A percentile compares a stretch with the other conserved stretches of the same genome.
Evolutionary conservation across 1,140 invertebrate species (phyloP).

Genomic region (Caligus rogercresseyi): DNA sequence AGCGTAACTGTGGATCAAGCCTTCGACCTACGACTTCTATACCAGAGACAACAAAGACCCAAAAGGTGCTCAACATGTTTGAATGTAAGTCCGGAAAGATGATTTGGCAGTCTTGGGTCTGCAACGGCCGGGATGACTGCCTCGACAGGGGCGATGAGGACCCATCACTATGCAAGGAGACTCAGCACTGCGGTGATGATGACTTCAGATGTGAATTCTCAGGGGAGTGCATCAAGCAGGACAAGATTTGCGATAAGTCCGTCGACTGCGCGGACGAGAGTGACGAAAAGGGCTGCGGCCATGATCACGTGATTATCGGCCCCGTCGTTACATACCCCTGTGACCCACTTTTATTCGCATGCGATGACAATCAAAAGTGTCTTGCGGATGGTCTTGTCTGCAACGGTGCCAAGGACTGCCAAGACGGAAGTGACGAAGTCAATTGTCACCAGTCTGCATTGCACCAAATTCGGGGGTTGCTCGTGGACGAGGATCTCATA

Average conservation of each 20-base stretch:
- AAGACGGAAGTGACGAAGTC: slow-evolving; percentile 49
- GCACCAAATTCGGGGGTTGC: slow-evolving; percentile 31
- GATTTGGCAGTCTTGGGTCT: slow-evolving; percentile 52
- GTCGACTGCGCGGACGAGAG: slow-evolving; percentile 33
- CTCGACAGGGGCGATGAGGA: slow-evolving; percentile 52
- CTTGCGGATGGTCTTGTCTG: slow-evolving; percentile 39
- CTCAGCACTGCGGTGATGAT: slow-evolving; percentile 25
- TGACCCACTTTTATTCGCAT: slow-evolving; percentile 26
- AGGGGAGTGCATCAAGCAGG: slow-evolving; percentile 30
- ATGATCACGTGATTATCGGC: not conserved
- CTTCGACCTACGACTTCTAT: not conserved
- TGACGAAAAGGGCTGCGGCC: slow-evolving; percentile 28
- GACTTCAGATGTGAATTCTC: slow-evolving; percentile 29
- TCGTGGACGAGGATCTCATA: slow-evolving; percentile 33
- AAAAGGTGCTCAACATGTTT: slow-evolving; percentile 27
- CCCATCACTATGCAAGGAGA: slow-evolving; percentile 12
- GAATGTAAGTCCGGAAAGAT: slow-evolving; percentile 43
- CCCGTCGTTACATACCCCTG: not conserved
- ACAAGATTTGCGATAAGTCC: slow-evolving; percentile 31
- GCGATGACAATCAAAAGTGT: slow-evolving; percentile 38
- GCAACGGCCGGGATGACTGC: slow-evolving; percentile 55
- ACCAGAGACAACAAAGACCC: not conserved
- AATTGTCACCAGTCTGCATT: slow-evolving; percentile 35
- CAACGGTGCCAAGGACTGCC: slow-evolving; percentile 46
- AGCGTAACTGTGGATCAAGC: slow-evolving; percentile 26